phyloP scores from a whole-genome alignment of 2,888 invertebrate species.

The Netelia fuscicornis region DNA sequence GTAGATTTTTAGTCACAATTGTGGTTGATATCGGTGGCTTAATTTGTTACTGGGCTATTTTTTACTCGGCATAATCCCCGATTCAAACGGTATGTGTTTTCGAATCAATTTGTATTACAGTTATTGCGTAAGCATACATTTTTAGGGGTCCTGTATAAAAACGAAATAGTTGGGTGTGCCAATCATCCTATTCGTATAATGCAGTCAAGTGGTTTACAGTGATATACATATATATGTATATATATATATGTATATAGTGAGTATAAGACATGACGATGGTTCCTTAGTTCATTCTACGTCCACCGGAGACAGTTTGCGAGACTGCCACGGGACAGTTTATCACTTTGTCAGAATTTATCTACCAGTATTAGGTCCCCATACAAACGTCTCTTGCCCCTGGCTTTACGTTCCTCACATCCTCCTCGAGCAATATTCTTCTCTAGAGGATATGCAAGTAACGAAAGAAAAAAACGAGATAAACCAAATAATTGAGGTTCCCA shows the following conservation, averaged over 20 bases:
- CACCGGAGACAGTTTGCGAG: constrained; percentile 67
- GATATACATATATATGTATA: background rate
- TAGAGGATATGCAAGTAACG: constrained; percentile 32
- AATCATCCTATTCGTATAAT: constrained; percentile 63
- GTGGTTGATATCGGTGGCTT: background rate
- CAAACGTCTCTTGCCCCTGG: constrained; percentile 33
- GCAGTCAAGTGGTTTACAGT: constrained; percentile 67
- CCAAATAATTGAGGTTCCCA: constrained; percentile 48
- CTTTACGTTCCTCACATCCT: background rate
- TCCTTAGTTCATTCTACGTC: constrained; percentile 60
- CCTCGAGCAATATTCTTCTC: constrained; percentile 7
- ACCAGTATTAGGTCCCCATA: constrained; percentile 68
- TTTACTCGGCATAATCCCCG: background rate
- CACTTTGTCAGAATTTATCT: constrained; percentile 68
- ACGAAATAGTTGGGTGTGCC: constrained; percentile 7
- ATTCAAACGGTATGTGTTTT: background rate
- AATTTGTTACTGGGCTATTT: background rate
- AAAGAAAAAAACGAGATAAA: constrained; percentile 12
- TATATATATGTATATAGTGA: constrained; percentile 18
- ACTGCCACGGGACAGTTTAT: constrained; percentile 68
- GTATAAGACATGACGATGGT: constrained; percentile 40
- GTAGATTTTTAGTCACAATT: background rate
- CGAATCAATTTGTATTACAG: constrained; percentile 7
- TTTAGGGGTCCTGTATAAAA: constrained; percentile 45
- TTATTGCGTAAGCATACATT: constrained; percentile 8